Base-by-base conservation (phyloP, 1,140 invertebrate genomes). In the Caerostris extrusa region DNA sequence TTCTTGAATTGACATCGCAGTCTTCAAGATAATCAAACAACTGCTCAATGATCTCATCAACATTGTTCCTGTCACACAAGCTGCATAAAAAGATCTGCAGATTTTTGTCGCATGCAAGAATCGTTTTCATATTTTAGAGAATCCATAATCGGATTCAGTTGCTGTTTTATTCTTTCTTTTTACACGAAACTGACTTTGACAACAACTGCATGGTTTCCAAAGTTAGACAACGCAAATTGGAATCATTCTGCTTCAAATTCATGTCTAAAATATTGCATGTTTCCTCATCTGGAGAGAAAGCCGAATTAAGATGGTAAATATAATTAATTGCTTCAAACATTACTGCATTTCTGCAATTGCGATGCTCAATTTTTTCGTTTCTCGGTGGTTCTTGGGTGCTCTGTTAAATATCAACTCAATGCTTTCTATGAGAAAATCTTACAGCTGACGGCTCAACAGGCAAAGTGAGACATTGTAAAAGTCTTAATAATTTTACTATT, bases 131-230 rank as follows among this genome's bases (percentile, higher is more conserved):
- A 99, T 97, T 99, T 99, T 97, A 99, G 98, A 4, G 99, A 99
- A 77, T 99, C 97, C 95, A 99, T 99, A 58, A 99, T 99, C 53
- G 99, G 99, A 96, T 99, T 99, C 96, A 99, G 99, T 96, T 99
- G 99, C 95, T 99, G 99, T 96, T 99, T 99, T 0, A 99, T 99
- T 94, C 99, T 99, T 96, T 99, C 99, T 96, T 99, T 99, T 99
- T 99, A 55, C 99, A 99, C 96, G 99, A 99, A 96, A 99, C 99
- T 2, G 99, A 99, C 8, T 98, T 99, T 50, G 99, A 99, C 95
- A 99, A 96, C 95, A 99, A 97, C 96, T 99, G 99, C 99, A 99
- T 99, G 56, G 99, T 99, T 96, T 99, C 99, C 67, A 99, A 97
- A 67, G 99, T 99, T 95, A 99, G 96, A 96, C 99, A 99, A 94